A percentile compares a stretch with the other conserved stretches of the same genome.
These are phyloP conservation scores for Ephydatia muelleri DNA, from an alignment of 37 sponge, comb jelly and placozoan species.

Conservation along the genomic window DNA sequence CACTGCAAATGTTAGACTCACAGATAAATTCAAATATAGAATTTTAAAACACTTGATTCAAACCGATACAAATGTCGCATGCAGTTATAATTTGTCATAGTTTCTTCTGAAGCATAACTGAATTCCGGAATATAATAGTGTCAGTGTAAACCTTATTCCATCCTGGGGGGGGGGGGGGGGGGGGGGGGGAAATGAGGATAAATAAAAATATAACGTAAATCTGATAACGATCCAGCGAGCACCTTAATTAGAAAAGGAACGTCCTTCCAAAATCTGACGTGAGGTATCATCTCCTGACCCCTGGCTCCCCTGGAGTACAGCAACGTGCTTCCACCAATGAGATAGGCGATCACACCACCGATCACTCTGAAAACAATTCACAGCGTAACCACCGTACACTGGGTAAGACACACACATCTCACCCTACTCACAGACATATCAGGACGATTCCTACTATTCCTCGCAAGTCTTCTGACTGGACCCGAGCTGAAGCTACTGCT, in stretches of 20 bases:
- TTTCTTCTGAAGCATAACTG: not conserved
- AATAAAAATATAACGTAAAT: not conserved
- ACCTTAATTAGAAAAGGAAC: conserved; percentile 75
- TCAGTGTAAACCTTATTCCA: not conserved
- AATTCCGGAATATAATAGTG: too few relatives aligned
- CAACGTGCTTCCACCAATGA: conserved; percentile 53
- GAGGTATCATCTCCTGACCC: conserved; percentile 76
- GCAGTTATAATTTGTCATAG: not conserved
- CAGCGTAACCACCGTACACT: not conserved
- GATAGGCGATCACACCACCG: conserved; percentile 38
- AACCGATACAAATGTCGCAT: not conserved
- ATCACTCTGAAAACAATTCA: conserved; percentile 25
- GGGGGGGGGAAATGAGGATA: not conserved
- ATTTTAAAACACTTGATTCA: not conserved
- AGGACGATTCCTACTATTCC: not conserved
- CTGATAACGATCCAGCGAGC: not conserved
- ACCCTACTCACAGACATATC: not conserved
- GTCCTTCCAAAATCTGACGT: conserved; percentile 74
- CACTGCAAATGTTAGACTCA: too few relatives aligned
- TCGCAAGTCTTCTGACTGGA: not conserved
- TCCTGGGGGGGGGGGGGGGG: not conserved
- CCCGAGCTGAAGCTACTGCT: not conserved
- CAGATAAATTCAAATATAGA: not conserved
- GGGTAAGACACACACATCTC: not conserved
- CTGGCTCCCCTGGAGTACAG: conserved; percentile 69